Evolutionary conservation across 2,888 invertebrate species (phyloP), one percentile per base, ranked within the genome.

Genomic region (Mongoloraphidia duomilia): DNA sequence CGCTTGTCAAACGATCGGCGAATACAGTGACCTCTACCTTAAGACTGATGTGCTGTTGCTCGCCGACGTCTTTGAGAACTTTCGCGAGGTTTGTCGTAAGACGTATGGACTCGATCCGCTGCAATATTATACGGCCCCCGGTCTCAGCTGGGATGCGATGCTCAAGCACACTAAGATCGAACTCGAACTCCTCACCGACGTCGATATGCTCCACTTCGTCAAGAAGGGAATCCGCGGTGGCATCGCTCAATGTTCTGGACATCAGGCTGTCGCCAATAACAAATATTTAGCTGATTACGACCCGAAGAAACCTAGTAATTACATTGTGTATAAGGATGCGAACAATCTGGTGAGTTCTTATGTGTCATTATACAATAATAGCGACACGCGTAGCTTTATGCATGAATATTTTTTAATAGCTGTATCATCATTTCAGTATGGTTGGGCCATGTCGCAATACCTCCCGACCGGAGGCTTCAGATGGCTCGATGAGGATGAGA

Each of bases 231-330:
- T 65, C 47, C 50, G 61, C 34, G 63, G 60, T 4, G 61, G 62
- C 9, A 49, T 65, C 10, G 56, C 56, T 26, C 59, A 63, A 52
- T 61, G 62, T 47, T 51, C 48, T 13, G 57, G 60, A 44, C 38
- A 59, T n/a, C 58, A 62, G 54, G 57, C 58, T 3, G 53, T 54
- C 49, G 64, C 63, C 6, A 64, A 64, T 54, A 65, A 66, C 52
- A 60, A 57, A 51, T 65, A 62, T 51, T 54, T 65, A 49, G 46
- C 50, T 1, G 50, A 58, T 12, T 65, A 57, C 53, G 52, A 65
- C 56, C 34, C 52, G n/a, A n/a, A n/a, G n/a, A n/a, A n/a, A n/a
- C n/a, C n/a, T n/a, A n/a, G n/a, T n/a, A n/a, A n/a, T n/a, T 61
- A 56, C 54, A 41, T 63, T 26, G 53, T 58, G 47, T 62, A 61